phyloP scores from a whole-genome alignment of 1,140 invertebrate genomes.

The Lepeophtheirus salmonis region DNA sequence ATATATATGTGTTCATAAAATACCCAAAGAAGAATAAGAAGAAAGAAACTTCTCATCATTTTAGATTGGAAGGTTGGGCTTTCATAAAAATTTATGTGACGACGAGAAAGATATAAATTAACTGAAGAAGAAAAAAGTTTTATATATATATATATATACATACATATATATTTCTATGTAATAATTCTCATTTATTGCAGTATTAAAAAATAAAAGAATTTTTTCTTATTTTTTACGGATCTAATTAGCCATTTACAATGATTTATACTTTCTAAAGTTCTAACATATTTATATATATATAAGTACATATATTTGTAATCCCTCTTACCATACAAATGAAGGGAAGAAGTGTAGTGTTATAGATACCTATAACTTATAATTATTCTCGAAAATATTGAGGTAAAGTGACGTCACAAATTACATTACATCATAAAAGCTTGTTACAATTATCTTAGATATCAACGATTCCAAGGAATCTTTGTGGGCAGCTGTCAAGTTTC shows the following conservation, averaged over 20 bases:
- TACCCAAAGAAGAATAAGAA: too few species aligned
- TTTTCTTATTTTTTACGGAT: background rate
- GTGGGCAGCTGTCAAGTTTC: too few species aligned
- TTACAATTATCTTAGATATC: too few species aligned
- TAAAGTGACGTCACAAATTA: too few species aligned
- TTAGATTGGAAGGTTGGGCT: background rate
- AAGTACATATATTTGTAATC: background rate
- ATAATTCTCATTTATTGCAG: background rate
- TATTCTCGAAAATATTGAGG: too few species aligned
- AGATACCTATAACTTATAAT: too few species aligned
- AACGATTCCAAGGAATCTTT: too few species aligned
- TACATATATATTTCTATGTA: background rate
- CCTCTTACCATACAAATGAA: too few species aligned
- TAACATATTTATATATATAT: background rate
- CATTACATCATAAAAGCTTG: too few species aligned
- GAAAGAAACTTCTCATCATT: background rate
- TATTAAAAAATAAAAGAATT: background rate
- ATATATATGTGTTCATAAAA: too few species aligned
- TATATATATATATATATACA: background rate
- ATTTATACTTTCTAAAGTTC: background rate
- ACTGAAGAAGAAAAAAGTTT: background rate
- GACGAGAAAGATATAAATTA: background rate
- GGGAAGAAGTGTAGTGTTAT: too few species aligned
- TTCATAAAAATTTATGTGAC: background rate
- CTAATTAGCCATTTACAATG: background rate